A percentile compares a stretch with the other conserved stretches of the same genome.
phyloP scores from a whole-genome alignment of 2,113 vertebrate genomes.

The Erinaceus europaeus region DNA sequence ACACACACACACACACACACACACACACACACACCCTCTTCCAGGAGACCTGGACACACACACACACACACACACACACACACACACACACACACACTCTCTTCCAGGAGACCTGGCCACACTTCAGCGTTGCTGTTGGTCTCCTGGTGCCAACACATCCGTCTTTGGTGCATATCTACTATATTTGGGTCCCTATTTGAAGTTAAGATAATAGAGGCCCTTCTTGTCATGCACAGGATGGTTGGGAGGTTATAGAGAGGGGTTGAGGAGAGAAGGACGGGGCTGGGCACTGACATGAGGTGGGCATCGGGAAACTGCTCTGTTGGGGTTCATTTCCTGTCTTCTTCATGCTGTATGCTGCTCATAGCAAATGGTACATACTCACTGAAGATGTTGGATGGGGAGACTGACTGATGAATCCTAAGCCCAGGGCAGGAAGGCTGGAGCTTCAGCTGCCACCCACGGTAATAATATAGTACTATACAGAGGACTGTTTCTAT shows the following conservation, averaged over 20 bases:
- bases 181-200: too few species aligned
- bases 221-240: rapidly evolving
- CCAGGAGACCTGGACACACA: too few species aligned
- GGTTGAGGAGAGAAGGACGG: not conserved
- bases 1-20: too few species aligned
- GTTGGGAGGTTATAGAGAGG: not conserved
- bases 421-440: not conserved
- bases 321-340: not conserved
- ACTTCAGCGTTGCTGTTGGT: not conserved
- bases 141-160: too few species aligned
- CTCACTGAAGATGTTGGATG: not conserved
- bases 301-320: rapidly evolving
- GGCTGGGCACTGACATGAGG: not conserved
- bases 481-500: too few species aligned
- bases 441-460: too few species aligned
- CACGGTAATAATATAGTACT: too few species aligned
- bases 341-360: not conserved
- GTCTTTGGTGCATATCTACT: too few species aligned
- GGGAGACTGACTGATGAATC: not conserved
- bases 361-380: rapidly evolving
- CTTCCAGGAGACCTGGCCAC: too few species aligned
- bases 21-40: too few species aligned
- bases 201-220: rapidly evolving
- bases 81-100: too few species aligned
- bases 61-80: too few species aligned